phyloP scores from a whole-genome alignment of 2,797 vertebrate genomes.

The Eulemur coronatus region DNA sequence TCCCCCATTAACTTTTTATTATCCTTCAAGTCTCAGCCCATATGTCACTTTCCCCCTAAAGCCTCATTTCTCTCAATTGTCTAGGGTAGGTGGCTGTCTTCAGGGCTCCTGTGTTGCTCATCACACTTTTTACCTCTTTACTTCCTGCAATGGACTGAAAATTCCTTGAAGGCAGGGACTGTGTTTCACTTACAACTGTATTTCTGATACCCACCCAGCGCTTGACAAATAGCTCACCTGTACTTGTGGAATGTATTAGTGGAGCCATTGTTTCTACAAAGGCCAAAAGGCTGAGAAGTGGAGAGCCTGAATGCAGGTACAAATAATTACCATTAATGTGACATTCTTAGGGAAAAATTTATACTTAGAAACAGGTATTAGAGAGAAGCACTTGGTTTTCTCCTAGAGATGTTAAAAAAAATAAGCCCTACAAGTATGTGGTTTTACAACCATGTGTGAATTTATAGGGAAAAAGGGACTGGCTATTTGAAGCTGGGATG shows the following conservation, averaged over 20 bases:
- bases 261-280: not conserved
- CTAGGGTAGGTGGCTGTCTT: not conserved
- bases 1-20: not conserved
- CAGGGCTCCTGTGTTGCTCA: not conserved
- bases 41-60: not conserved
- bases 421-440: not conserved
- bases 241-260: not conserved
- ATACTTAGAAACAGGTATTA: slow-evolving; percentile 11
- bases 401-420: not conserved
- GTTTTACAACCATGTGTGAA: not conserved
- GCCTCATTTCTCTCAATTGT: not conserved
- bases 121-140: not conserved
- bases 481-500: not conserved
- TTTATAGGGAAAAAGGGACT: not conserved
- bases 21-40: not conserved
- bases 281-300: not conserved
- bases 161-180: not conserved
- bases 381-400: not conserved
- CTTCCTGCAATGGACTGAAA: not conserved
- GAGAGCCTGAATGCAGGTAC: not conserved
- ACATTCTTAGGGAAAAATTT: not conserved
- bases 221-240: not conserved
- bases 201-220: not conserved
- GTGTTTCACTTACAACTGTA: not conserved
- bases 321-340: not conserved